phyloP scores from a whole-genome alignment of 2,797 vertebrate genomes.

The Acanthurus tractus region DNA sequence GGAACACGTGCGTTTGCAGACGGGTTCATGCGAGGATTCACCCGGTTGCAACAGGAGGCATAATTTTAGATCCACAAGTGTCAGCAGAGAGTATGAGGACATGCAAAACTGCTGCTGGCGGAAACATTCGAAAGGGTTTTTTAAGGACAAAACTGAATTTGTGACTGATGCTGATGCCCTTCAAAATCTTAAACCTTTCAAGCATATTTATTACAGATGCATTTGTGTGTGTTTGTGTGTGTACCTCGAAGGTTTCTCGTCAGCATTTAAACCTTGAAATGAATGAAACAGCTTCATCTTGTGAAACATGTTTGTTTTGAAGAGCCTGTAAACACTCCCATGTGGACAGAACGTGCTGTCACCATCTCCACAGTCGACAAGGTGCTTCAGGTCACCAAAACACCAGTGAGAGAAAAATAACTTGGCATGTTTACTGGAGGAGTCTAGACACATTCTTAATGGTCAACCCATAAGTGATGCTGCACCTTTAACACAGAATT shows the following conservation, averaged over 20 bases:
- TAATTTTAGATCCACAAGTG: constrained; percentile 35
- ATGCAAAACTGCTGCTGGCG: neutral
- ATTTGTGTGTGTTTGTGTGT: too few species aligned
- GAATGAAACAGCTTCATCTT: neutral
- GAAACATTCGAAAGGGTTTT: neutral
- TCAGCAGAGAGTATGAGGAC: constrained; percentile 17
- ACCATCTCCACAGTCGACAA: neutral
- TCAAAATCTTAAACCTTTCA: too few species aligned
- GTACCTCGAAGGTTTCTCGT: neutral
- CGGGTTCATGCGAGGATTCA: constrained; percentile 40
- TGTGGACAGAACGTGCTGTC: neutral
- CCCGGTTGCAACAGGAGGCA: constrained; percentile 28
- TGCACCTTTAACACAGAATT: neutral
- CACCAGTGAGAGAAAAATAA: neutral
- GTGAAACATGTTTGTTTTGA: neutral
- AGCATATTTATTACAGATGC: too few species aligned
- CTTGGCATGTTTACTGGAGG: neutral
- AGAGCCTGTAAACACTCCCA: neutral
- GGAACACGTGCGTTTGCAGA: constrained; percentile 41
- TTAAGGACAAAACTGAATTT: neutral
- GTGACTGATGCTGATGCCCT: neutral
- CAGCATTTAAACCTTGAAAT: neutral
- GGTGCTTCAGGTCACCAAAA: neutral
- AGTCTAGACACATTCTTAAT: too few species aligned
- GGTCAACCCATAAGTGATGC: too few species aligned